These are phyloP conservation scores for Tipula unca DNA, from an alignment of 2,888 invertebrate genomes.

Conservation along the genomic window DNA sequence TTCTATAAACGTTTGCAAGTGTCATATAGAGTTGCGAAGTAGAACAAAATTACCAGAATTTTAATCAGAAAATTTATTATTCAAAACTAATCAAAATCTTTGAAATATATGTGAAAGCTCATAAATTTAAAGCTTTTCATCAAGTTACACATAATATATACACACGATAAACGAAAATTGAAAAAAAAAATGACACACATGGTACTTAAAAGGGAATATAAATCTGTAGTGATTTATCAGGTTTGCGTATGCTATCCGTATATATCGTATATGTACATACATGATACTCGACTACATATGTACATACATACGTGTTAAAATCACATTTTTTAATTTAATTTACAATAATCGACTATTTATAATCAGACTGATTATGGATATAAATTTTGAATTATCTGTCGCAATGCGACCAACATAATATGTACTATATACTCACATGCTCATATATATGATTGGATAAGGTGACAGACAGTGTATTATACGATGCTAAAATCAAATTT, in stretches of 20 bases:
- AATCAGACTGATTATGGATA: not conserved
- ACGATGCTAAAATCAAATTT: not conserved
- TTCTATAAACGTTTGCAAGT: too few relatives aligned
- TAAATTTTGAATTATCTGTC: not conserved
- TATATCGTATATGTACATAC: not conserved
- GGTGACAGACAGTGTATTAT: not conserved
- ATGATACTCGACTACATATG: too few relatives aligned
- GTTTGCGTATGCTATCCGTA: not conserved
- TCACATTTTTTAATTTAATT: not conserved
- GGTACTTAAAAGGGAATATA: not conserved
- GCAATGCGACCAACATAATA: not conserved
- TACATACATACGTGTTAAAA: not conserved
- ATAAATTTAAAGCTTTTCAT: not conserved
- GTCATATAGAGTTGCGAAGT: not conserved
- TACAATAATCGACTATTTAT: not conserved
- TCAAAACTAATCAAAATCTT: not conserved
- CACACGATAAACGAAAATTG: not conserved
- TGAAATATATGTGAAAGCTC: not conserved
- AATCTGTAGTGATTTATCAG: not conserved
- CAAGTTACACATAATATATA: not conserved
- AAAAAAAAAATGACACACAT: not conserved
- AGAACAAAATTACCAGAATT: not conserved
- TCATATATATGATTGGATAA: not conserved
- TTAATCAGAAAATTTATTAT: not conserved
- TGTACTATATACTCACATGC: not conserved